These are phyloP conservation scores for Papilio elwesi DNA, from an alignment of 2,888 invertebrate species.

Conservation along the genomic window DNA sequence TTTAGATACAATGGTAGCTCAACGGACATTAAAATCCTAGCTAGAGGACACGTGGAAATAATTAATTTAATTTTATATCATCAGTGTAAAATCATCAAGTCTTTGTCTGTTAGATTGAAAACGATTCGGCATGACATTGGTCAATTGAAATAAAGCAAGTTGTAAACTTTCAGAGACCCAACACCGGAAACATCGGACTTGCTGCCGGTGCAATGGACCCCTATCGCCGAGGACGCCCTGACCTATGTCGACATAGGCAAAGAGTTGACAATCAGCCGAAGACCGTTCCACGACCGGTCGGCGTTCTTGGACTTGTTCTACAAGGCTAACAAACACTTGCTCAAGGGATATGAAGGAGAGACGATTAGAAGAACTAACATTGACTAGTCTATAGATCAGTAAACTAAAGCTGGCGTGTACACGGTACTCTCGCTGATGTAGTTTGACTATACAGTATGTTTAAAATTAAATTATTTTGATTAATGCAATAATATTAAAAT, in stretches of 20 bases:
- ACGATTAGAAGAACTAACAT: neutral
- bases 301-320: constrained; percentile 46
- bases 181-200: constrained; percentile 56
- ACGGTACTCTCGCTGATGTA: too few species aligned
- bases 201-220: constrained; percentile 59
- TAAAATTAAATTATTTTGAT: too few species aligned
- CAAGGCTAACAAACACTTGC: constrained; percentile 26
- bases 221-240: constrained; percentile 48
- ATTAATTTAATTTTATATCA: too few species aligned
- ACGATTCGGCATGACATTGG: neutral
- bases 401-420: too few species aligned
- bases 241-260: constrained; percentile 54
- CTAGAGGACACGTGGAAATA: too few species aligned
- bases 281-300: constrained; percentile 52
- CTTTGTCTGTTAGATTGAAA: too few species aligned
- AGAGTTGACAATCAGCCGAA: constrained; percentile 45
- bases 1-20: too few species aligned
- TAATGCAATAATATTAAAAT: too few species aligned
- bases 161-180: constrained; percentile 56
- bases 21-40: too few species aligned
- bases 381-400: too few species aligned
- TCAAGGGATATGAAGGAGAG: constrained; percentile 21
- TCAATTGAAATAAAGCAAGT: neutral
- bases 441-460: too few species aligned
- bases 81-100: too few species aligned